phyloP scores from a whole-genome alignment of 2,888 invertebrate genomes.

The Nomada ferruginata region DNA sequence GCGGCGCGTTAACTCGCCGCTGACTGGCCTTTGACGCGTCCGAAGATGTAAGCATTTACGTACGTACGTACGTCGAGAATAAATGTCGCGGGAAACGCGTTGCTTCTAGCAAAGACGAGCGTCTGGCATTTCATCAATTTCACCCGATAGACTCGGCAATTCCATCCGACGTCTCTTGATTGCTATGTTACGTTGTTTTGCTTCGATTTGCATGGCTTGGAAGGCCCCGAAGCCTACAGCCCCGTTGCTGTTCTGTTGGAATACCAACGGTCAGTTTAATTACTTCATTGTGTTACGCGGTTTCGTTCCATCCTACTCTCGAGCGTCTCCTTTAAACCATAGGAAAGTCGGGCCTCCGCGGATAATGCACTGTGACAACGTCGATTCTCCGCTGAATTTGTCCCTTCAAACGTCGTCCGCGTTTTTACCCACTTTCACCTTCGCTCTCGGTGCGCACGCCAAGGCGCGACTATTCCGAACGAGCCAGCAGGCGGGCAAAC shows the following conservation, averaged over 20 bases:
- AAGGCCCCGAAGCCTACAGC: conserved; percentile 18
- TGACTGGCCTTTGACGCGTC: conserved; percentile 18
- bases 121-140: conserved; percentile 6
- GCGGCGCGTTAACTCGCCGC: conserved; percentile 14
- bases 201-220: conserved; percentile 25
- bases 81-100: conserved; percentile 9
- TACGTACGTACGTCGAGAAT: conserved; percentile 2
- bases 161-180: conserved; percentile 6
- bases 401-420: not conserved
- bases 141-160: conserved; percentile 9
- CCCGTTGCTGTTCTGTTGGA: conserved; percentile 10
- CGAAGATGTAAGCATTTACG: not conserved
- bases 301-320: not conserved
- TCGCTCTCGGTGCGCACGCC: not conserved
- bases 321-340: not conserved
- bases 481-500: not conserved
- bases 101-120: conserved; percentile 7
- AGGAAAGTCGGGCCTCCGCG: not conserved
- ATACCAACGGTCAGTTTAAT: conserved; percentile 20
- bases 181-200: conserved; percentile 29
- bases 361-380: not conserved
- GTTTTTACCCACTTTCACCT: not conserved
- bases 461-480: not conserved
- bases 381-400: not conserved
- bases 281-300: conserved; percentile 19